These are phyloP conservation scores for Dicentrarchus labrax DNA, from an alignment of 2,113 vertebrate genomes.

Conservation along the genomic window DNA sequence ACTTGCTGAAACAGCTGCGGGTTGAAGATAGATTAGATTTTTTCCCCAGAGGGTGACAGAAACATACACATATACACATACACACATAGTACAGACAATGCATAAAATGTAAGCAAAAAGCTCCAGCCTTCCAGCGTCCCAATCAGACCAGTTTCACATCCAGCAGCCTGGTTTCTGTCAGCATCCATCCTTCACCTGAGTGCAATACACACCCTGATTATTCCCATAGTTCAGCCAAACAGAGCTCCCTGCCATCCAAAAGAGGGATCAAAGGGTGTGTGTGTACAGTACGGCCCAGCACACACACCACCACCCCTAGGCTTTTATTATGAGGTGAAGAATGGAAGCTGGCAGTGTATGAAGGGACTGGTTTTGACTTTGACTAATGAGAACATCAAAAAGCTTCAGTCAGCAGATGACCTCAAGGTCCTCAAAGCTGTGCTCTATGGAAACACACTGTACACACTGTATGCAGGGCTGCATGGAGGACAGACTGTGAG, in stretches of 20 bases:
- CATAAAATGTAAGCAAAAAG: no score
- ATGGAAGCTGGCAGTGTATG: conserved; percentile 64
- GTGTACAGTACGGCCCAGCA: neutral
- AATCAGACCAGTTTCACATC: neutral
- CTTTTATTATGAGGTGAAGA: conserved; percentile 76
- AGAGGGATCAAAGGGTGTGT: conserved; percentile 57
- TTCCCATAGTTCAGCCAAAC: conserved; percentile 15
- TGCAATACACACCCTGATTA: conserved; percentile 28
- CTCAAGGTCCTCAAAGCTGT: neutral
- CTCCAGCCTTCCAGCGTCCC: no score
- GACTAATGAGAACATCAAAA: conserved; percentile 57
- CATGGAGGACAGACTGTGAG: neutral
- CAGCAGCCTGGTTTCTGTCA: conserved; percentile 36
- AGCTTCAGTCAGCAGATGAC: conserved; percentile 26
- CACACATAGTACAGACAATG: no score
- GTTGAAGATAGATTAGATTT: no score
- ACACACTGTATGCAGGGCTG: neutral
- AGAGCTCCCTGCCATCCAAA: conserved; percentile 14
- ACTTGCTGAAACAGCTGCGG: no score
- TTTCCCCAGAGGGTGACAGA: no score
- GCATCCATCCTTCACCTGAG: conserved; percentile 53
- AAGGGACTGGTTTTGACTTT: conserved; percentile 46
- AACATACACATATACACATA: no score
- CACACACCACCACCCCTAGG: neutral
- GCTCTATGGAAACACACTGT: neutral